Evolutionary conservation across 2,113 vertebrate species (phyloP), one percentile per base, ranked within the genome.

Genomic region (Actenoides lindsayi): DNA sequence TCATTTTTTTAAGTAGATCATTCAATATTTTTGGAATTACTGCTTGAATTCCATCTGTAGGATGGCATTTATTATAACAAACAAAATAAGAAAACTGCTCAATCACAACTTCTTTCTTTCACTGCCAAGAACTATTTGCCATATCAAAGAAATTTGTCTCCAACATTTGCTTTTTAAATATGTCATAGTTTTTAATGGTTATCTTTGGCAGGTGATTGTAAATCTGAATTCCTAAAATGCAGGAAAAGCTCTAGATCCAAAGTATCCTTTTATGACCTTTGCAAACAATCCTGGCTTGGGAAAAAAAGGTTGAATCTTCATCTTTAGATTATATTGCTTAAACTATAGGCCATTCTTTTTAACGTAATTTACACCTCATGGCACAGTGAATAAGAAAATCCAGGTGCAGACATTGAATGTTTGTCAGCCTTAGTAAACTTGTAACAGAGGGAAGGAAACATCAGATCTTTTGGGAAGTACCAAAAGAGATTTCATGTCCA

Each of bases 21-120:
- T 97, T 93, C 94, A 97, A 97, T 97, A 95, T 91, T 64, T 95
- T 94, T 97, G 75, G 89, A 97, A 98, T 97, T 97, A 96, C 83
- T 95, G 79, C 87, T 94, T 94, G 93, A 97, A 96, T 96, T 96
- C 93, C 87, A 92, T 97, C 91, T 96, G 85, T 92, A 93, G 44
- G 25, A 30, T 96, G 94, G 90, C 91, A 73, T 96, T 97, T 95
- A 85, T 96, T 93, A 93, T 44, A 88, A 93, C 69, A 97, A 87
- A 86, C 25, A 96, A 95, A 97, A 93, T 96, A 97, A 94, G 95
- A 90, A 69, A 94, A 75, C 59, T 95, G 85, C 65, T 97, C 88
- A 96, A 93, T 84, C 85, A 82, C 77, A 95, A 90, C 69, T 88
- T 97, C 92, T 95, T 95, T 96, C 91, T 95, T 46, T 83, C 91